A percentile compares a stretch with the other conserved stretches of the same genome.
phyloP scores from a whole-genome alignment of 92 coral and sea anemone genomes.

The Phenganax subtilis region DNA sequence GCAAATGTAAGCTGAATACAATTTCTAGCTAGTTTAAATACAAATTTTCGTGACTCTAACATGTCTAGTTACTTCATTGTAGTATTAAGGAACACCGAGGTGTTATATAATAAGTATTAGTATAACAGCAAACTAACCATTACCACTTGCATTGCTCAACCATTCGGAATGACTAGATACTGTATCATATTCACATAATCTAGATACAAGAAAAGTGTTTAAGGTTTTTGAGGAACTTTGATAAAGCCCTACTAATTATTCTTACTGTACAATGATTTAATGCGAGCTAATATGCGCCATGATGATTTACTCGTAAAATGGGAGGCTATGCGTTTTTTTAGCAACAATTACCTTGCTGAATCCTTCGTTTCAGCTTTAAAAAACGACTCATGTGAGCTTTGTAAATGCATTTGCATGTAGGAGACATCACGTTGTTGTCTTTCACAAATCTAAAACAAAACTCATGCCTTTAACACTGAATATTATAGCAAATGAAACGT shows the following conservation, averaged over 20 bases:
- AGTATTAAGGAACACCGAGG: too few species aligned
- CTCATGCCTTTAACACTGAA: background rate
- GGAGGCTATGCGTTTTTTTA: background rate
- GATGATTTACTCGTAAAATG: too few species aligned
- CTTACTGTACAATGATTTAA: too few species aligned
- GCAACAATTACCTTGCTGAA: too few species aligned
- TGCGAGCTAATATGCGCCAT: too few species aligned
- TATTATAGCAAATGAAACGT: background rate
- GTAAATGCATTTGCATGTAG: slow-evolving; percentile 91
- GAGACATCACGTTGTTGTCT: slow-evolving; percentile 97
- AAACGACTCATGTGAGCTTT: slow-evolving; percentile 75
- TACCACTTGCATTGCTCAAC: background rate
- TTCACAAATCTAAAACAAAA: slow-evolving; percentile 75
- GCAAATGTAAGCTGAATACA: background rate
- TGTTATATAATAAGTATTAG: background rate
- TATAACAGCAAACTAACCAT: background rate
- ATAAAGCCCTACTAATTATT: too few species aligned
- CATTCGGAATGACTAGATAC: background rate
- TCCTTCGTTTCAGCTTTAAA: slow-evolving; percentile 59
- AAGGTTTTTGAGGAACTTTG: too few species aligned
- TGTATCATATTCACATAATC: background rate
- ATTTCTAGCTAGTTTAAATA: too few species aligned
- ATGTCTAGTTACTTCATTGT: too few species aligned
- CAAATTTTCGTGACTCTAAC: too few species aligned
- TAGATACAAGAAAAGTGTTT: background rate